Base-by-base conservation (phyloP, 2,888 invertebrate genomes). In the Unio pictorum region DNA sequence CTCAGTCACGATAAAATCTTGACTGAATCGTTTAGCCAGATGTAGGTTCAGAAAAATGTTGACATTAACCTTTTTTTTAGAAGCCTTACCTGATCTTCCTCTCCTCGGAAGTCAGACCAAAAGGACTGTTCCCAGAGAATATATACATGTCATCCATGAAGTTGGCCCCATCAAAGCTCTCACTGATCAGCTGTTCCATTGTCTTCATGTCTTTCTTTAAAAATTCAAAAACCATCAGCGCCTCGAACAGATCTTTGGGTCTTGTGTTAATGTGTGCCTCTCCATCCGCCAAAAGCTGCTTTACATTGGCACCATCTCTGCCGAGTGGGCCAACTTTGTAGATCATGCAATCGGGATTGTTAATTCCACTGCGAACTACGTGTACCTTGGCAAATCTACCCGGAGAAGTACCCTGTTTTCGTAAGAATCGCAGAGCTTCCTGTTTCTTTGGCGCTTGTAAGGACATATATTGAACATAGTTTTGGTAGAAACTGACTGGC, bases 261-360 rank as follows among this genome's bases (percentile, higher is more conserved):
- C 81, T 68, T 54, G 69, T 58, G 55, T 81, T 75, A 55, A 76
- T 73, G 62, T 65, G 60, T 15, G 79, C 64, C 59, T 76, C 77
- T 4, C 76, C 77, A 26, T 75, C 72, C 17, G 30, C 26, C 11
- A 63, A 23, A 4, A 73, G 64, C n/a, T 71, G 59, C 55, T 67
- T 66, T 23, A 75, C 69, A 23, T 18, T 34, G 17, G 75, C 67
- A 6, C 61, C 59, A 15, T 66, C 65, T 3, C 56, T 18, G 11
- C 64, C 55, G 2, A 81, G 61, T 1, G 81, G 79, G 34, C 81
- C 81, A 7, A 81, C 72, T 61, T 73, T 73, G 61, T 79, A 81
- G 55, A 76, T 76, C 74, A 76, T 78, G 28, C 79, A 55, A 63
- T 78, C 75, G 20, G 76, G 73, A 3, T 64, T 55, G 7, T 54